Base-by-base conservation (phyloP, 2,113 vertebrate genomes). In the Charadrius vociferus region DNA sequence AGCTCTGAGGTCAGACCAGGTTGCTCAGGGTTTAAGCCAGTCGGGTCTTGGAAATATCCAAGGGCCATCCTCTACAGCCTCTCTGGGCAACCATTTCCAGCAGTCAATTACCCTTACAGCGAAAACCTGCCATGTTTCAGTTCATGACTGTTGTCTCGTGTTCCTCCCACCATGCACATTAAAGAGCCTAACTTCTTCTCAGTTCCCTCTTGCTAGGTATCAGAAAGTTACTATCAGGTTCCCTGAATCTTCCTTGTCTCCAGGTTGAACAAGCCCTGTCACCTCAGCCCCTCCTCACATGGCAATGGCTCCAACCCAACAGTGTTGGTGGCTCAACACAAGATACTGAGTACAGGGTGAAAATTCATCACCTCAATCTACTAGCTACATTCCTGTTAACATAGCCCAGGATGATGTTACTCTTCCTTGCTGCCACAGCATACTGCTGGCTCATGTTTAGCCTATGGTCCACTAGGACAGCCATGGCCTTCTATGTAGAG, bases 121-220 rank as follows among this genome's bases (percentile, higher is more conserved):
- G 37, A 83, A 91, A 91, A 67, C 24, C 18, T 39, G 21, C 18
- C 47, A 47, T 4, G 10, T 73, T 73, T 49, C 85, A 72, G 27
- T 47, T 68, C 55, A 68, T 18, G 16, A 39, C 9, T 49, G 7
- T 34, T 55, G 55, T 18, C 20, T 72, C 23, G 39, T 77, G 37
- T 24, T 90, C 39, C 16, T 65, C 32, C 17, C 9, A 49, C 7
- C 16, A n/a, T 0, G 3, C 0, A 0, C 18, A 59, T 36, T 36
- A 3, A 88, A 80, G 12, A 80, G 12, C 4, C 11, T 27, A 37
- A 59, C 29, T 43, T 12, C 39, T 55, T 27, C 32, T 47, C n/a
- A 61, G 39, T 79, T 82, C 13, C 20, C 17, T 47, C 34, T 32
- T 63, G 56, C 23, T 14, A n/a, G 1, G 32, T 50, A 79, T 11